Conservation (phyloP, 2,888 invertebrate genomes). For the Thecophora atra region DNA sequence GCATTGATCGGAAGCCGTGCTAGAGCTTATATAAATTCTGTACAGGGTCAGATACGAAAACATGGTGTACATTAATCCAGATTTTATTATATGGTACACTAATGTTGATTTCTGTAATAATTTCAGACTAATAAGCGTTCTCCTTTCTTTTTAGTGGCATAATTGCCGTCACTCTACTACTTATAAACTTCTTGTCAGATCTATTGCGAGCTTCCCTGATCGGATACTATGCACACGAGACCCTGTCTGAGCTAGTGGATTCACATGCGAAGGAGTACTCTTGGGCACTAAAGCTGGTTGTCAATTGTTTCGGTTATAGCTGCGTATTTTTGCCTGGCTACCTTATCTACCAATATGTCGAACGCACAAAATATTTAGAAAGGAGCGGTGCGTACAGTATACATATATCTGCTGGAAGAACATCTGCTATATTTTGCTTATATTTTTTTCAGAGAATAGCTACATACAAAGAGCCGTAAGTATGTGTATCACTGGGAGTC, state of each 20-base stretch:
- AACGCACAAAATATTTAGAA: conserved; percentile 81
- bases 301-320: conserved; percentile 88
- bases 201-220: conserved; percentile 63
- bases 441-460: conserved; percentile 49
- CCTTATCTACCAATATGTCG: conserved; percentile 82
- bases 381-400: conserved; percentile 71
- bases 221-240: conserved; percentile 57
- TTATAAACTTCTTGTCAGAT: conserved; percentile 63
- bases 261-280: conserved; percentile 69
- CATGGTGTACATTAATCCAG: conserved; percentile 23
- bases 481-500: conserved; percentile 62
- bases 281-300: conserved; percentile 80
- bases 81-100: conserved; percentile 31
- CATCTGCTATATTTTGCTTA: background rate
- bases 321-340: conserved; percentile 89
- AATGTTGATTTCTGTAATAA: background rate
- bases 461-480: conserved; percentile 58
- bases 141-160: conserved; percentile 51
- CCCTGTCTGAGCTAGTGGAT: conserved; percentile 64
- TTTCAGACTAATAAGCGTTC: background rate
- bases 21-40: background rate
- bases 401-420: too few relatives aligned
- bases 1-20: background rate
- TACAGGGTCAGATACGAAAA: background rate
- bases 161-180: conserved; percentile 55